These are phyloP conservation scores for Prunella himalayana DNA, from an alignment of 2,113 vertebrate genomes.

Conservation along the genomic window DNA sequence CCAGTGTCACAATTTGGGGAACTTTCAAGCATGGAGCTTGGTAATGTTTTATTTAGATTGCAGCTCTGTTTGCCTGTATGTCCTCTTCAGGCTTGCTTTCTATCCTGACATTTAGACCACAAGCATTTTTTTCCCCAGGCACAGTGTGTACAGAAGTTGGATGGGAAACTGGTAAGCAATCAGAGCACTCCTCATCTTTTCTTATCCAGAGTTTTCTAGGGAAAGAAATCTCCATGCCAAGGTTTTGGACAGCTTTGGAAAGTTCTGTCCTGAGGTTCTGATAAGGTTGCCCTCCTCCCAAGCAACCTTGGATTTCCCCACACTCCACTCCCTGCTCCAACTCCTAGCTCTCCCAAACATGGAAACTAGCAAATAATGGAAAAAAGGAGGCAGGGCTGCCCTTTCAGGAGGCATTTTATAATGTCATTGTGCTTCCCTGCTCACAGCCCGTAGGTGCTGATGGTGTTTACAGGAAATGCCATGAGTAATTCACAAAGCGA, in stretches of 20 bases:
- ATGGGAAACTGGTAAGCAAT: neutral
- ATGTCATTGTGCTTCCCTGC: neutral
- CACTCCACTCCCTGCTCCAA: neutral
- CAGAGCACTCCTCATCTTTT: neutral
- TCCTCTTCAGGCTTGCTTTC: neutral
- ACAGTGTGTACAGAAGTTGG: neutral
- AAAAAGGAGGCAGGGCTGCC: neutral
- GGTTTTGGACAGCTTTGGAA: neutral
- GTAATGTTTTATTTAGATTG: neutral
- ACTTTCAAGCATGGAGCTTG: neutral
- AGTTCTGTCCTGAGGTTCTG: neutral
- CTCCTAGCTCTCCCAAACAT: neutral
- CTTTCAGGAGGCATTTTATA: slow-evolving; percentile 27
- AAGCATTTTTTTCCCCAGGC: neutral
- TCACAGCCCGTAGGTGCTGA: neutral
- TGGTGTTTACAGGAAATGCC: slow-evolving; percentile 61
- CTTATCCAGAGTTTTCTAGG: neutral
- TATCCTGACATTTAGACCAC: neutral
- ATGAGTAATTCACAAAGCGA: slow-evolving; percentile 7
- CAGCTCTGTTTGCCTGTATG: neutral
- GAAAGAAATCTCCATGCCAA: neutral
- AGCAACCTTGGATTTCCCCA: neutral
- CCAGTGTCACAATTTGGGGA: neutral
- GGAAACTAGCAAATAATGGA: neutral
- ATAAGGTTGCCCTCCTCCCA: neutral